Conservation (phyloP, 2,888 invertebrate species). For the Drosophila affinis region DNA sequence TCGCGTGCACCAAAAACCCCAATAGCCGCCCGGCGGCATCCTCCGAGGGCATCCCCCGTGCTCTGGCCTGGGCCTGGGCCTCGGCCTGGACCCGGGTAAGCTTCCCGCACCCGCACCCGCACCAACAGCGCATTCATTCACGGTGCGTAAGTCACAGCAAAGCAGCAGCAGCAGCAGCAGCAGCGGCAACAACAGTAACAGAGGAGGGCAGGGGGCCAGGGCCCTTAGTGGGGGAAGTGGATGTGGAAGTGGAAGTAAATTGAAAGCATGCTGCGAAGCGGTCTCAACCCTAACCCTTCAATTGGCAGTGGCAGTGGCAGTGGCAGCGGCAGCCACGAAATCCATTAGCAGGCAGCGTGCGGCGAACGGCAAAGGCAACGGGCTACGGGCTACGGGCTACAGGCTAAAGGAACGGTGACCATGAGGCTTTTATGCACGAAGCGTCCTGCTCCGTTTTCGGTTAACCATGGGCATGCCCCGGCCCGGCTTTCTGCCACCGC, state of each 20-base stretch:
- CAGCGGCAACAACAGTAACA: constrained; percentile 44
- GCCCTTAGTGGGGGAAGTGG: constrained; percentile 37
- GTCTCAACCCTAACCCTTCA: constrained; percentile 71
- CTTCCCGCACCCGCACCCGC: constrained; percentile 1
- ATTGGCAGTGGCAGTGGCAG: constrained; percentile 29
- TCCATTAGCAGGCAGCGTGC: constrained; percentile 77
- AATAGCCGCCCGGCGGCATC: constrained; percentile 12
- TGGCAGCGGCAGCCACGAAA: constrained; percentile 63
- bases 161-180: constrained; percentile 25
- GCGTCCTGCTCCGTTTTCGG: constrained; percentile 79
- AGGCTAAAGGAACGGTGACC: constrained; percentile 35
- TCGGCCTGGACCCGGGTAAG: constrained; percentile 11
- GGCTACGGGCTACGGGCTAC: constrained; percentile 31
- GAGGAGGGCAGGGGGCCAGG: constrained; percentile 53
- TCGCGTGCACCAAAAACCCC: constrained; percentile 75
- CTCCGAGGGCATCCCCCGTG: constrained; percentile 19
- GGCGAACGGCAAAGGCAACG: constrained; percentile 40
- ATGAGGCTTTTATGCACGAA: constrained; percentile 78
- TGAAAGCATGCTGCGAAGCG: constrained; percentile 74
- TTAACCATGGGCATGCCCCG: constrained; percentile 80
- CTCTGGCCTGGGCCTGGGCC: neutral
- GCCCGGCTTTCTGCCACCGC: neutral
- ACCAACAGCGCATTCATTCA: constrained; percentile 71
- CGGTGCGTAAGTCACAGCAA: constrained; percentile 78
- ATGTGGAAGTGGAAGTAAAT: constrained; percentile 70